These are phyloP conservation scores for Varanus salvator DNA, from an alignment of 2,113 vertebrate species.

Conservation along the genomic window DNA sequence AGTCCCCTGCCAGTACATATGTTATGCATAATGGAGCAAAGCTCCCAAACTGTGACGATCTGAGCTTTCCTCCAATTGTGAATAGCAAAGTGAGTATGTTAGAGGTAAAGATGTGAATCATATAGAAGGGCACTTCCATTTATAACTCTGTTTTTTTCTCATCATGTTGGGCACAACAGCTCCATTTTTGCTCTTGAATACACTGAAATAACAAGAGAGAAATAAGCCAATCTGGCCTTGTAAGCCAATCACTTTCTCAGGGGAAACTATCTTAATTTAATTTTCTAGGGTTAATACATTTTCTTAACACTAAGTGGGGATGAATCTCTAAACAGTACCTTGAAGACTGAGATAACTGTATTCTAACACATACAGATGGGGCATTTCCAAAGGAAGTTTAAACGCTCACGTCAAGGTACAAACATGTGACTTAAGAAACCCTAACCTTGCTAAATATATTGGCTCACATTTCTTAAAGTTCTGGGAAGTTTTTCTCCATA, in stretches of 20 bases:
- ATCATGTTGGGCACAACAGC: no score
- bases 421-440: neutral
- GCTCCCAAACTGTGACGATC: neutral
- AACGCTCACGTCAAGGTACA: neutral
- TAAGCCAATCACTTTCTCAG: neutral
- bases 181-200: no score
- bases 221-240: neutral
- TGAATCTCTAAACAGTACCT: neutral
- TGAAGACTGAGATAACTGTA: neutral
- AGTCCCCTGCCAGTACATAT: no score
- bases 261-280: neutral
- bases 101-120: neutral
- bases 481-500: neutral
- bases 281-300: neutral
- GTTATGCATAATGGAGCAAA: no score
- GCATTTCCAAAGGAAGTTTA: neutral
- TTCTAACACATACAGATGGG: neutral
- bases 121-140: no score
- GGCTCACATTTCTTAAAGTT: neutral
- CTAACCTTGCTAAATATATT: neutral
- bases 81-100: neutral
- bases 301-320: neutral
- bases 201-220: neutral
- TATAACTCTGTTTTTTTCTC: no score
- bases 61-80: neutral